phyloP scores from a whole-genome alignment of 2,888 invertebrate genomes.

The Sipha maydis region DNA sequence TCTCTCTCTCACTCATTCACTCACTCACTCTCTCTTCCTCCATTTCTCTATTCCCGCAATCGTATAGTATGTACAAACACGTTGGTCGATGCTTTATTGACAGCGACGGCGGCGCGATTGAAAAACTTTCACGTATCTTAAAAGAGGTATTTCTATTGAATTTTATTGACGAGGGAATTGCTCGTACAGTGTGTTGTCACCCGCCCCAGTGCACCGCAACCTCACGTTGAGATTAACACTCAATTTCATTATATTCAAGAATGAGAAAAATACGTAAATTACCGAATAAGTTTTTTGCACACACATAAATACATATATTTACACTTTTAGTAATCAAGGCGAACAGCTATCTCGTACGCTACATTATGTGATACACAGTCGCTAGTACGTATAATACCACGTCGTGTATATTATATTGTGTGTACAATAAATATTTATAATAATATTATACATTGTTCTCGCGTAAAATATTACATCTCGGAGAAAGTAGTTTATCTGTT shows the following conservation, averaged over 20 bases:
- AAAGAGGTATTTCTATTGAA: constrained; percentile 23
- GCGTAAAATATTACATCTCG: neutral
- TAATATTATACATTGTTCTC: neutral
- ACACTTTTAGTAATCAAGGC: neutral
- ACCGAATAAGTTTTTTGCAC: neutral
- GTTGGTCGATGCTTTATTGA: constrained; percentile 27
- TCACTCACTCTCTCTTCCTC: neutral
- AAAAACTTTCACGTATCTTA: constrained; percentile 40
- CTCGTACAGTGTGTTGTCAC: constrained; percentile 7
- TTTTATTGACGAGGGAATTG: constrained; percentile 41
- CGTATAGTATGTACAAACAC: constrained; percentile 40
- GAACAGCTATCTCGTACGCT: neutral
- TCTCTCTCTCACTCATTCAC: neutral
- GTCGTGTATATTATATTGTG: neutral
- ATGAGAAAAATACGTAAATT: neutral
- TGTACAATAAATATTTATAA: neutral
- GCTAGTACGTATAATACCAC: neutral
- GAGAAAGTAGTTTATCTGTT: neutral
- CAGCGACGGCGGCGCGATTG: constrained; percentile 20
- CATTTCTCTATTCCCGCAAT: neutral
- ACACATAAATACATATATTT: neutral
- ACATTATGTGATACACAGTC: neutral
- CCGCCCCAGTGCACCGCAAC: neutral
- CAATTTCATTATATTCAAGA: neutral
- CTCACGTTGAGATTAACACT: constrained; percentile 11